A percentile compares a stretch with the other conserved stretches of the same genome.
These are phyloP conservation scores for Cryptocephalus primarius DNA, from an alignment of 2,888 invertebrate species.

Conservation along the genomic window DNA sequence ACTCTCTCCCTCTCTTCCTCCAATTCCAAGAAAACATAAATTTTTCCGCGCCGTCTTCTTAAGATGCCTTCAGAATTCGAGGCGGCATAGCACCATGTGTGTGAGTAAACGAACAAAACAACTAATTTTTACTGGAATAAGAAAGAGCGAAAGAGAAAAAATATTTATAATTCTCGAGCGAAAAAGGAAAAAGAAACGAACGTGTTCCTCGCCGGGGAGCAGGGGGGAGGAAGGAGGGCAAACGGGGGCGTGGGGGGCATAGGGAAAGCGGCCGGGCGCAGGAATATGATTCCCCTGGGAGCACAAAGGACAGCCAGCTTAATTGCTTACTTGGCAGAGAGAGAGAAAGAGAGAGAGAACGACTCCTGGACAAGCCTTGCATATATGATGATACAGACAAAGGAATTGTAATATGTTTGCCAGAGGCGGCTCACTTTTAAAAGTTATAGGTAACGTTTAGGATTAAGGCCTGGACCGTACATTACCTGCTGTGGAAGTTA, in stretches of 20 bases:
- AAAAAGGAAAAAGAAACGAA: constrained; percentile 25
- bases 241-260: constrained; percentile 12
- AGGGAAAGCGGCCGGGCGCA: constrained; percentile 18
- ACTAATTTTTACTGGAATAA: constrained; percentile 27
- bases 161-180: constrained; percentile 36
- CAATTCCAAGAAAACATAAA: not conserved
- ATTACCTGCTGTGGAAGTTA: too few species aligned
- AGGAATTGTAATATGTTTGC: constrained; percentile 33
- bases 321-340: constrained; percentile 26
- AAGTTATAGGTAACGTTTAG: too few species aligned
- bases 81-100: constrained; percentile 4
- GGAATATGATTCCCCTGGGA: constrained; percentile 34
- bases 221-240: constrained; percentile 1
- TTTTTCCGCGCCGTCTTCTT: not conserved
- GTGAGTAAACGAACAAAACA: constrained; percentile 11
- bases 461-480: too few species aligned
- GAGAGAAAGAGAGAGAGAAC: constrained; percentile 18
- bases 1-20: too few species aligned
- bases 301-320: constrained; percentile 30
- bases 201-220: constrained; percentile 14
- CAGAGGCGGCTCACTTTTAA: not conserved
- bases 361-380: constrained; percentile 34
- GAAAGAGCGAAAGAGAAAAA: constrained; percentile 27
- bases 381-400: constrained; percentile 40
- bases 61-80: not conserved